Evolutionary conservation across 2,113 vertebrate genomes (phyloP), one percentile per base, ranked within the genome.

Genomic region (Lophotis ruficrista): DNA sequence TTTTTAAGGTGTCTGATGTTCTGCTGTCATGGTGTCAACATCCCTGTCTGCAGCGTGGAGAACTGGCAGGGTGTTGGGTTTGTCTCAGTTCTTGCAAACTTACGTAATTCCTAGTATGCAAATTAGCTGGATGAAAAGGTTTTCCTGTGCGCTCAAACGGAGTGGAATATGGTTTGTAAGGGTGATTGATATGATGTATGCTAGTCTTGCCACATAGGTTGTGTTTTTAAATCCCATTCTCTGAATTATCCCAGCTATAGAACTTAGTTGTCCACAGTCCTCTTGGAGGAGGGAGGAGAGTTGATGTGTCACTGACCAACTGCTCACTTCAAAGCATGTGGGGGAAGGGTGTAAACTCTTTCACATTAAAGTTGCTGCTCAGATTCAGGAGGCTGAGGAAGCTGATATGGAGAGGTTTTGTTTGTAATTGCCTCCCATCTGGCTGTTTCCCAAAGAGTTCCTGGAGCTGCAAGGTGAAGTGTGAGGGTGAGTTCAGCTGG

Each of bases 141-240:
- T 13, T 31, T 30, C 4, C 2, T 20, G 5, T 48, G 24, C 16
- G 2, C 8, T 73, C 24, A 31, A 51, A 22, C 7, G 33, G 38
- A 62, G 12, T 30, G 19, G 16, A 61, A 7, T 50, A 4, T 41
- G 16, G 10, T 72, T 72, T 76, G 8, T 38, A 18, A 73, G 47
- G 38, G 14, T 43, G 28, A 24, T 33, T 23, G 48, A 23, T 30
- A 6, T 0, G 0, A 11, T 37, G 25, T 64, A 0, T 50, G 27
- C 21, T 78, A 10, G 8, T 51, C 73, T 33, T 71, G 12, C 4
- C 14, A 51, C 1, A 0, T 33, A 75, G 64, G 21, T 75, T 75
- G 35, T 56, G 22, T 27, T 58, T n/a, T 23, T 20, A 79, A 50
- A 66, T n/a, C 7, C 28, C 7, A 2, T 68, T 82, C 64, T 35